Evolutionary conservation across 1,140 invertebrate species (phyloP), one percentile per base, ranked within the genome.

Genomic region (Drosophila asahinai): DNA sequence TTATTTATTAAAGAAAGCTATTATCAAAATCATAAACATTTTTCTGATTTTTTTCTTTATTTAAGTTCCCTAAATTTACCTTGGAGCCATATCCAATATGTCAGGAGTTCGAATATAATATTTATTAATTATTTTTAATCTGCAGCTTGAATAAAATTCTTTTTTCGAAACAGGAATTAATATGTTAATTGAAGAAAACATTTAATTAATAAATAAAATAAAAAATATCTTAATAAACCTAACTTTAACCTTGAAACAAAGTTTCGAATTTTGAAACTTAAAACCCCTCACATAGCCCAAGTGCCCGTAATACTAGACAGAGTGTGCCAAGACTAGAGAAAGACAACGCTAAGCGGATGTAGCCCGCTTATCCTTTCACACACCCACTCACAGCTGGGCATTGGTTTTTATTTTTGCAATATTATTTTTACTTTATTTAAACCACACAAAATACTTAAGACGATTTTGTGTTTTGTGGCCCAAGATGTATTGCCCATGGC

Each of bases 341-440:
- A 80, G 61, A 84, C 65, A 78, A 74, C 86, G 81, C 67, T 89
- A 89, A 89, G 86, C 86, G 86, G 86, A 89, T 89, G 86, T 86
- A 80, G 71, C 38, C 78, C 38, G 81, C 86, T 89, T 89, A 89
- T 89, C 86, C 86, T 70, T 87, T 89, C 79, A 79, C 78, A 72
- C 63, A 67, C 80, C 67, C 70, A 73, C 55, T 22, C 54, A 77
- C 75, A 78, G 38, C 51, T 70, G 75, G 75, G 52, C 75, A 78
- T 55, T 71, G 86, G 81, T 84, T 89, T 89, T 90, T 89, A 86
- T 81, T 90, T 72, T 49, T 73, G 66, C 70, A 81, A 86, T 89
- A 89, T 89, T 89, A 86, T 89, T 89, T 86, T 90, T 89, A 89
- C 84, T 89, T 89, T 89, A 90, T 89, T 89, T 91, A 89, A 89